These are phyloP conservation scores for Carassius gibelio DNA, from an alignment of 2,113 vertebrate species.

Conservation along the genomic window DNA sequence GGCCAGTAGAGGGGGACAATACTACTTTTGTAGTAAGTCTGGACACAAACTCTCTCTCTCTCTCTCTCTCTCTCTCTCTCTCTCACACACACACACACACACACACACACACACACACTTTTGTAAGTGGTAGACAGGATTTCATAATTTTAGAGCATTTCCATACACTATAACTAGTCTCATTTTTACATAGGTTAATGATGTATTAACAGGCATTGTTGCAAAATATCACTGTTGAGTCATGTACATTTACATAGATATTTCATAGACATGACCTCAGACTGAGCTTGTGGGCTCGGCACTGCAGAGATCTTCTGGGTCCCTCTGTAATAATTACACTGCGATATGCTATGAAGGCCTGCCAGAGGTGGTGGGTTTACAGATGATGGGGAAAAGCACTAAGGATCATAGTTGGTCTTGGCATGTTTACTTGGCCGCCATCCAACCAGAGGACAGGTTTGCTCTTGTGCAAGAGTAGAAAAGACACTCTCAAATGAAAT, in stretches of 20 bases:
- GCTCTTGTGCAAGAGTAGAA: slow-evolving; percentile 66
- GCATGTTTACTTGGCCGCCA: slow-evolving; percentile 75
- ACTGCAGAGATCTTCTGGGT: slow-evolving; percentile 63
- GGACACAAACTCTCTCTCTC: background rate
- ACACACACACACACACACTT: slow-evolving; percentile 13
- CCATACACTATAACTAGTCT: slow-evolving; percentile 5
- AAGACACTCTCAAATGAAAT: slow-evolving; percentile 44
- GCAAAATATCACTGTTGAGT: slow-evolving; percentile 12
- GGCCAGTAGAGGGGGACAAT: slow-evolving; percentile 76
- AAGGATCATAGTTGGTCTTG: slow-evolving; percentile 77
- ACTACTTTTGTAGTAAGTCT: slow-evolving; percentile 12
- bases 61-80: background rate
- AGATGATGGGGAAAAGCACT: slow-evolving; percentile 75
- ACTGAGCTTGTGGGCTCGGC: slow-evolving; percentile 20
- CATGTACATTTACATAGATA: background rate
- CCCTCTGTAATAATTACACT: slow-evolving; percentile 73
- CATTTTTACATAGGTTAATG: slow-evolving; percentile 2
- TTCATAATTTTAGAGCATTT: background rate
- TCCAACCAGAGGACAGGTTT: slow-evolving; percentile 78
- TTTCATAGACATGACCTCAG: slow-evolving; percentile 2
- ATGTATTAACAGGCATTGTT: background rate
- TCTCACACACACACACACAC: background rate
- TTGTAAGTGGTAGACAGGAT: background rate
- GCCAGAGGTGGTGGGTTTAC: slow-evolving; percentile 73
- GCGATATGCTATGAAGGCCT: slow-evolving; percentile 78